Base-by-base conservation (phyloP, 2,797 vertebrate genomes). In the Adrianichthys oophorus region DNA sequence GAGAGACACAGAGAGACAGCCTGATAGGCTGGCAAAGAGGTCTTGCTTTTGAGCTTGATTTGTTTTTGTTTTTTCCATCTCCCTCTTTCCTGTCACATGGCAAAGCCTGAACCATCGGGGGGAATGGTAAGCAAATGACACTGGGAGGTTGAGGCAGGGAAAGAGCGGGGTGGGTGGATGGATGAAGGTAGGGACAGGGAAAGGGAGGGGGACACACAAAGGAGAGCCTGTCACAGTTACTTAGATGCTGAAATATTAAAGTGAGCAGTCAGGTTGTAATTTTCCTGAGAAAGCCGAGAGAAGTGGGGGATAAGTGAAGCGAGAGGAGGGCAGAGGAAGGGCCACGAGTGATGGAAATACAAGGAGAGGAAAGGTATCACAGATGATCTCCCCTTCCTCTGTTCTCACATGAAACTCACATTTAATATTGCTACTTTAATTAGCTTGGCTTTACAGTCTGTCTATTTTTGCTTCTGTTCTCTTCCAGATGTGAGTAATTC, bases 251-350 rank as follows among this genome's bases (percentile, higher is more conserved):
- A 91, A 92, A 91, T 91, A 93, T 91, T 90, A 91, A 90, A 91
- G 90, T 89, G 87, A 87, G 80, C 87, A 91, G 89, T 90, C 89
- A 92, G 90, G 91, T 91, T 91, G 86, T 93, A 92, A 93, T 93
- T 93, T 92, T 90, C 90, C 85, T 68, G 84, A 86, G 87, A 85
- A 90, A 90, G 87, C 85, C 60, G 41, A 82, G 86, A 85, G 86
- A 86, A 78, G 55, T 49, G 75, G 80, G 86, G 80, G 81, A 79
- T 87, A 85, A 86, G 81, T 80, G 84, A 82, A 85, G 82, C 57
- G 59, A 78, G 66, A 77, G 79, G 48, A 64, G 63, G 70, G 48
- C 54, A 46, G 74, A 67, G 70, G 70, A 15, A 58, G 74, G 62
- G 69, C 70, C 46, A 41, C 12, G 15, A 65, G 74, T 61, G 78